phyloP scores from a whole-genome alignment of 2,888 invertebrate species.

The Cryptophagus acutangulus region DNA sequence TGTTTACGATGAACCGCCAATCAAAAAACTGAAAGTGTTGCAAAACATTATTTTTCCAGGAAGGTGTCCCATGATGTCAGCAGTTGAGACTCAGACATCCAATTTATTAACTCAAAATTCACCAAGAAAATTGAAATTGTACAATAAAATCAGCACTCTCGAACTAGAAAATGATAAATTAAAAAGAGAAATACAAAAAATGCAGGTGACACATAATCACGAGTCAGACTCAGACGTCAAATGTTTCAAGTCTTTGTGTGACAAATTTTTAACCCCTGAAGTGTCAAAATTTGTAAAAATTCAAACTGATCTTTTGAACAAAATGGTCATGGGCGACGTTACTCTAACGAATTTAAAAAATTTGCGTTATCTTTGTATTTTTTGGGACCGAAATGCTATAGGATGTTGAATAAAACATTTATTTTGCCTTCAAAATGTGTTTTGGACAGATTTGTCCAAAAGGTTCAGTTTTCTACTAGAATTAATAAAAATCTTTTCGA shows the following conservation, averaged over 20 bases:
- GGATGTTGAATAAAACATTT: slow-evolving; percentile 8
- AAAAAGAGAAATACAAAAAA: neutral
- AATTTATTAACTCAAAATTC: neutral
- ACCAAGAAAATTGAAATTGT: neutral
- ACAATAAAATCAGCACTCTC: neutral
- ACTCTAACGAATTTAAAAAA: slow-evolving; percentile 13
- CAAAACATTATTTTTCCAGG: too few relatives aligned
- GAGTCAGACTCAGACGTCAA: neutral
- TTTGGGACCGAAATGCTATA: slow-evolving; percentile 8
- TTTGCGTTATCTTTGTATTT: slow-evolving; percentile 9
- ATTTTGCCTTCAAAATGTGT: slow-evolving; percentile 7
- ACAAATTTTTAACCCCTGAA: neutral
- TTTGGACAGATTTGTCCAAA: slow-evolving; percentile 8
- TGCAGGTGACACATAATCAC: neutral
- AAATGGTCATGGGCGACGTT: neutral
- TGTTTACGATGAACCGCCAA: too few relatives aligned
- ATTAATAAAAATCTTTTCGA: slow-evolving; percentile 10
- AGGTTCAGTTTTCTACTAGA: slow-evolving; percentile 8
- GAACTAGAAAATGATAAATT: neutral
- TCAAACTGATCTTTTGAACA: neutral
- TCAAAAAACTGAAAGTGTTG: too few relatives aligned
- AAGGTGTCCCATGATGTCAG: neutral
- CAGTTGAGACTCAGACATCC: neutral
- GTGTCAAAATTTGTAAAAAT: neutral
- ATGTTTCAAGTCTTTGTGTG: neutral